Evolutionary conservation across 1,140 invertebrate species (phyloP).

Genomic region (Apis dorsata): DNA sequence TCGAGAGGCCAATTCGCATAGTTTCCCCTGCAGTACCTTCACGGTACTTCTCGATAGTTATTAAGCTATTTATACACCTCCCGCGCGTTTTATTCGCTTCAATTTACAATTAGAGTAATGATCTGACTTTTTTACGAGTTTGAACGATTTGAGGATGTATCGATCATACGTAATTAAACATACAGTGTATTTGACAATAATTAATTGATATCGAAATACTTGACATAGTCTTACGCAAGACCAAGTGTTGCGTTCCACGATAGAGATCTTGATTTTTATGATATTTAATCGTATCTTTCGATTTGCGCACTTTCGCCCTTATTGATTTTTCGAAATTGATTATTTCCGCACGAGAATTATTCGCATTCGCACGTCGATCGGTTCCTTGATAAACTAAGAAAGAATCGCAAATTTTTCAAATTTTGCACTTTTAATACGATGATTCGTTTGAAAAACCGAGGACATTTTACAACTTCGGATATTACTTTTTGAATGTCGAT

Average conservation of each 20-base stretch:
- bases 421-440: background rate
- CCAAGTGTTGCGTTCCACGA: constrained; percentile 23
- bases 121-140: constrained; percentile 36
- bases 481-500: background rate
- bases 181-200: constrained; percentile 60
- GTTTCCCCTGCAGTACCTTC: background rate
- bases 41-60: constrained; percentile 14
- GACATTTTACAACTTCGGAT: constrained; percentile 24
- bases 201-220: constrained; percentile 52
- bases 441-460: constrained; percentile 4
- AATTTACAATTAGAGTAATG: constrained; percentile 6
- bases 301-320: background rate
- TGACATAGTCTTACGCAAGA: constrained; percentile 29
- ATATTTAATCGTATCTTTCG: background rate
- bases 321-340: background rate
- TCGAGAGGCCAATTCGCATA: constrained; percentile 30
- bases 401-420: no score
- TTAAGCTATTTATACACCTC: constrained; percentile 35
- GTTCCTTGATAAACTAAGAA: no score
- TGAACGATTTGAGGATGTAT: constrained; percentile 17
- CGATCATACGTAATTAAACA: constrained; percentile 35
- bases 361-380: background rate
- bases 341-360: background rate
- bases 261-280: background rate
- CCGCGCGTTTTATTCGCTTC: constrained; percentile 35